A percentile compares a stretch with the other conserved stretches of the same genome.
Conservation (phyloP, 2,113 vertebrate species). For the Vicugna pacos region DNA sequence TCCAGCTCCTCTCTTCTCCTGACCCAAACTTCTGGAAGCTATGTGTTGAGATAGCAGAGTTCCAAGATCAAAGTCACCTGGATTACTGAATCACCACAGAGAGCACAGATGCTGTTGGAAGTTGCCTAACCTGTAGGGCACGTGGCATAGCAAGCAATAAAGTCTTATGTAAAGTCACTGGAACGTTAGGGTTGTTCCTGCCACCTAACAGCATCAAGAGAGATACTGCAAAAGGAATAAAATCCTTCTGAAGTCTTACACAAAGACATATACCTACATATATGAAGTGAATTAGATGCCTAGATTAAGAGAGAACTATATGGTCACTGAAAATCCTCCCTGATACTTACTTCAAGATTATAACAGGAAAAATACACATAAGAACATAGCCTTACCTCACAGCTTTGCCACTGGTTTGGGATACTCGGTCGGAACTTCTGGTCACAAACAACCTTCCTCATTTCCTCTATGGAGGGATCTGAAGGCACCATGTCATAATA, state of each 20-base stretch:
- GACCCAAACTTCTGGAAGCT: not conserved
- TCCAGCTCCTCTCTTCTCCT: not conserved
- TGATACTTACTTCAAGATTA: not conserved
- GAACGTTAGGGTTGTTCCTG: not conserved
- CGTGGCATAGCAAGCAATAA: not conserved
- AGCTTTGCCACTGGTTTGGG: conserved; percentile 99
- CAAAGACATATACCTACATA: not conserved
- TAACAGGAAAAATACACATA: not conserved
- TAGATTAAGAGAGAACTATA: not conserved
- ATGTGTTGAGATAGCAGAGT: not conserved
- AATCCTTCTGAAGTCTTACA: conserved; percentile 17
- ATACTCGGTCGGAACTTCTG: conserved; percentile 96
- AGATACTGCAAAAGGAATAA: not conserved
- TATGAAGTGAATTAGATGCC: not conserved
- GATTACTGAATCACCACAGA: not conserved
- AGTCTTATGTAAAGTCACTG: not conserved
- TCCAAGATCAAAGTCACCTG: not conserved
- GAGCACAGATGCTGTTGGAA: not conserved
- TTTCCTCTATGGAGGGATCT: conserved; percentile 97
- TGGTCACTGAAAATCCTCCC: conserved; percentile 8
- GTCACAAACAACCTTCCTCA: conserved; percentile 97
- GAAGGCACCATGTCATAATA: conserved; percentile 98
- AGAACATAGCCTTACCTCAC: conserved; percentile 91
- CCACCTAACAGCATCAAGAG: not conserved
- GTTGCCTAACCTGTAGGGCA: not conserved